Evolutionary conservation across 1,140 invertebrate genomes (phyloP), one percentile per base, ranked within the genome.

Genomic region (Pantala flavescens): DNA sequence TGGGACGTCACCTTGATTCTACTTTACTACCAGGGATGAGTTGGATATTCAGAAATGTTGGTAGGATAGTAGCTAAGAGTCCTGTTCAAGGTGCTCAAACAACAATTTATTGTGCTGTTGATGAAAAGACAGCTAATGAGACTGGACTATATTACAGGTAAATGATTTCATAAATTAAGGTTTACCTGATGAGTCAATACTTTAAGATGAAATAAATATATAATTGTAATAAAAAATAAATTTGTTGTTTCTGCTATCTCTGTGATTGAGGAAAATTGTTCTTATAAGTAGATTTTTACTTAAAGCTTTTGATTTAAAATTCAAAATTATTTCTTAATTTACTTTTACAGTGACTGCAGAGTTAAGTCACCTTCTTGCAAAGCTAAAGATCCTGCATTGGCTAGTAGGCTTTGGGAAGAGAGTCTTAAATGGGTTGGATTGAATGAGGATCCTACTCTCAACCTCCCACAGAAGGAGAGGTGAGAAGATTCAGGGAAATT

Each of bases 11-110:
- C 74, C 75, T 85, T 71, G 78, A 78, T 21, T 79, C 81, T 55
- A 77, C 80, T 19, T 24, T 74, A 73, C 42, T 77, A 21, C 43
- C 72, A 43, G 71, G 77, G 63, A 70, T 77, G 55, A 36, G 28
- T 0, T 76, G 73, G 55, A 19, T 74, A 16, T 63, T 72, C 12
- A 24, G 55, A 16, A 76, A 75, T 23, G 28, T 76, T 24, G 24
- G 21, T 23, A 24, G 16, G 19, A n/a, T 88, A 72, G 82, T 87
- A 24, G 5, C 71, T 10, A 92, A 91, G 81, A 85, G 83, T 14
- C 84, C 86, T 0, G 85, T 86, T 77, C 85, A 90, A 77, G 93
- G 93, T 0, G 91, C 91, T 11, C 93, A 94, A 81, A 94, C 93
- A 0, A 88, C 89, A 0, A 83, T 96, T 70, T 87, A 93, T 79